Evolutionary conservation across 2,113 vertebrate species (phyloP), one percentile per base, ranked within the genome.

Genomic region (Oenanthe melanoleuca): DNA sequence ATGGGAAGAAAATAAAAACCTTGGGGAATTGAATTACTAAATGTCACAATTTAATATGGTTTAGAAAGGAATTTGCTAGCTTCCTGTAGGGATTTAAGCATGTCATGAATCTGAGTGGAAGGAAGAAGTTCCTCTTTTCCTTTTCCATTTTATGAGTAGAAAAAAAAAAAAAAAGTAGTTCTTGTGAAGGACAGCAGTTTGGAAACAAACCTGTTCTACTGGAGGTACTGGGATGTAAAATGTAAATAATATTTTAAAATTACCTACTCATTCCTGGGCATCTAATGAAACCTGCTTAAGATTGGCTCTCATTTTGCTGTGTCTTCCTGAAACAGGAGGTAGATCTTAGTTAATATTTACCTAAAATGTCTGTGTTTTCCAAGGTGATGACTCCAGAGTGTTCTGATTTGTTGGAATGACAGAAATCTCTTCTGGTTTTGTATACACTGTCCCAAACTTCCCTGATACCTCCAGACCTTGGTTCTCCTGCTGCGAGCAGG

Each of bases 181-280:
- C 6, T 14, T 31, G 0, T 66, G n/a, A 67, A 81, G 80, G 80
- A 34, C 56, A 74, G 26, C 6, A 50, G 44, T 67, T 88, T 92
- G 88, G n/a, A 91, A 86, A 53, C 79, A 93, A 86, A 88, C 94
- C 80, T 88, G 92, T 88, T 96, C 12, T 72, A 67, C 90, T 80
- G 75, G 92, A 86, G 56, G 23, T 49, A 44, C 90, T 61, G 44
- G 88, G 57, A 71, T 93, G 69, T 80, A 66, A 93, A 83, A 93
- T 90, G 60, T 88, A 90, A 88, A 78, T 88, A 37, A 17, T 55
- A 5, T 40, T 80, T 67, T 80, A 8, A 70, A 96, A 60, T 65
- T 20, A 21, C 53, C 53, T 86, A 45, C 23, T 66, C 47, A 15
- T 18, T 83, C n/a, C 45, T 60, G 20, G 79, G 67, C 33, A 33